Percentiles rank a stretch among this genome's conserved stretches.
phyloP scores from a whole-genome alignment of 2,888 invertebrate genomes.

The Rhabditoides inermis region DNA sequence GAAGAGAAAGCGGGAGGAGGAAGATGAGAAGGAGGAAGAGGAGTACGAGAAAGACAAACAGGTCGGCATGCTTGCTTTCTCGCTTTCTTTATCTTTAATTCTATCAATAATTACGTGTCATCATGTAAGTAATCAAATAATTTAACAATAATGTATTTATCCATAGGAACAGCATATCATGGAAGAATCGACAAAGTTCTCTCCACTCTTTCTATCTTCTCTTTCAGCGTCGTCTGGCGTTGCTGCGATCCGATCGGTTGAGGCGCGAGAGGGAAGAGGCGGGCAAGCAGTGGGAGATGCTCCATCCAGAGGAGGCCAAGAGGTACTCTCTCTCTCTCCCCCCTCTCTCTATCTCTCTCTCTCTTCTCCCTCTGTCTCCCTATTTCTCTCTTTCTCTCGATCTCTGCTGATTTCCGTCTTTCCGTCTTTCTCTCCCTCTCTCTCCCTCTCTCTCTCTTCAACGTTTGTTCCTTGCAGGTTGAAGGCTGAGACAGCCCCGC shows the following conservation, averaged over 20 bases:
- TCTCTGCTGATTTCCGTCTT: too few species aligned
- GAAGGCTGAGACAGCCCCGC: conserved; percentile 33
- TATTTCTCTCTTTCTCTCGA: too few species aligned
- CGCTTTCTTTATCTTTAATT: too few species aligned
- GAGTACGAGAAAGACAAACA: background rate
- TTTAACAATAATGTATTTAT: background rate
- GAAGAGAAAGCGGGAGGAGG: conserved; percentile 32
- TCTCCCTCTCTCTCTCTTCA: too few species aligned
- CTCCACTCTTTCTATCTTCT: background rate
- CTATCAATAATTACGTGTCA: too few species aligned
- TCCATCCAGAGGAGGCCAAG: conserved; percentile 64
- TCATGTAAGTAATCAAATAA: too few species aligned
- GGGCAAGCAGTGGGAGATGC: conserved; percentile 62
- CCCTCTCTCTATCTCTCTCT: too few species aligned
- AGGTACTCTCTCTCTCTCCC: too few species aligned
- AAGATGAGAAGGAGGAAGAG: background rate
- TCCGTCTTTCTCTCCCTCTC: too few species aligned
- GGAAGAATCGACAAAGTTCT: background rate
- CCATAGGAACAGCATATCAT: background rate
- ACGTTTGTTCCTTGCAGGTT: too few species aligned
- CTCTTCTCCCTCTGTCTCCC: too few species aligned
- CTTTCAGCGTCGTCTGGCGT: conserved; percentile 9
- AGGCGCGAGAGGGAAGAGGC: conserved; percentile 74
- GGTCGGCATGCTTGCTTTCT: too few species aligned
- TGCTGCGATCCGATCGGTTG: conserved; percentile 69